These are phyloP conservation scores for Drosophila tsacasi DNA, from an alignment of 1,140 invertebrate genomes.

Conservation along the genomic window DNA sequence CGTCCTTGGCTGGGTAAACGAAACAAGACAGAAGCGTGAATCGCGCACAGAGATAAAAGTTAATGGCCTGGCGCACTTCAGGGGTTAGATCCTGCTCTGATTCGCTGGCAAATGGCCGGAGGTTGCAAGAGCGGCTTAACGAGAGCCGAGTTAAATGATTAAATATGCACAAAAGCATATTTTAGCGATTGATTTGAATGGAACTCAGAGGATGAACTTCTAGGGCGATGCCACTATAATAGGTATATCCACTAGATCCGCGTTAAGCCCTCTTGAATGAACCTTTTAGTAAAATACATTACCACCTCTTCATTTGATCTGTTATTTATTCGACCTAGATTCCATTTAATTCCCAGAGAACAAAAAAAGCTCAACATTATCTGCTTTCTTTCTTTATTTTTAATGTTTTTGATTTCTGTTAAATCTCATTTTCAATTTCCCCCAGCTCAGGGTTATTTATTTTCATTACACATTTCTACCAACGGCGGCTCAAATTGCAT, in stretches of 20 bases:
- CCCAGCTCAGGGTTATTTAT: slow-evolving; percentile 44
- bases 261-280: not conserved
- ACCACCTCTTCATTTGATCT: not conserved
- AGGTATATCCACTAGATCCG: not conserved
- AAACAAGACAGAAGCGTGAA: slow-evolving; percentile 51
- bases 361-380: not conserved
- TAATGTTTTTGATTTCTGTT: slow-evolving; percentile 52
- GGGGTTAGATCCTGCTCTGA: slow-evolving; percentile 69
- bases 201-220: not conserved
- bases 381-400: slow-evolving; percentile 52
- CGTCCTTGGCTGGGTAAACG: slow-evolving; percentile 58
- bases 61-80: slow-evolving; percentile 69
- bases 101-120: slow-evolving; percentile 62
- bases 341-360: slow-evolving; percentile 2
- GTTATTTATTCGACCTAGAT: not conserved
- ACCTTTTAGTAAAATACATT: not conserved
- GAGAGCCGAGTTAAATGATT: slow-evolving; percentile 22
- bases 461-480: slow-evolving; percentile 45
- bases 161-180: slow-evolving; percentile 28
- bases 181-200: not conserved
- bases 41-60: slow-evolving; percentile 60
- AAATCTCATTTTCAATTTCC: slow-evolving; percentile 32
- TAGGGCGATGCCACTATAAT: not conserved
- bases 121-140: slow-evolving; percentile 9
- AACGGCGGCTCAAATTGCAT: slow-evolving; percentile 16